Evolutionary conservation across 1,140 invertebrate genomes (phyloP).

Genomic region (Drosophila tsacasi): DNA sequence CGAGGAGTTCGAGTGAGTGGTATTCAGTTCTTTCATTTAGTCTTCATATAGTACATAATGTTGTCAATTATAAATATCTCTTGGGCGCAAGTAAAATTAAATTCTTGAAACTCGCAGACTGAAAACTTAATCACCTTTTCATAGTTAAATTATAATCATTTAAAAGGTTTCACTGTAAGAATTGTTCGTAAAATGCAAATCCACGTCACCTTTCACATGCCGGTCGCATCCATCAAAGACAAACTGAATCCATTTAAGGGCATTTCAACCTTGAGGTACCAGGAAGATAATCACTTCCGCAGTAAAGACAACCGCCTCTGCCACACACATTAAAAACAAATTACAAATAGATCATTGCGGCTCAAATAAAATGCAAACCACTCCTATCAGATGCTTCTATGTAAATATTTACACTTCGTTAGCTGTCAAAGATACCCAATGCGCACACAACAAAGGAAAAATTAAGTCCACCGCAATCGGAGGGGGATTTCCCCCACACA

Average conservation of each 20-base stretch:
- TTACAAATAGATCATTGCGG: conserved; percentile 52
- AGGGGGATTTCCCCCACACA: conserved; percentile 14
- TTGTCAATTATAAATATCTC: too few relatives aligned
- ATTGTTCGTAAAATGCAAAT: background rate
- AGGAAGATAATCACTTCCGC: conserved; percentile 18
- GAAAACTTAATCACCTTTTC: too few relatives aligned
- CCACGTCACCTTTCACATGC: conserved; percentile 3
- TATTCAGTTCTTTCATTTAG: background rate
- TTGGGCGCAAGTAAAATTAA: background rate
- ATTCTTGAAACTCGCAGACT: too few relatives aligned
- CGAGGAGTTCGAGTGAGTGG: background rate
- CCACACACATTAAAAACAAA: conserved; percentile 52
- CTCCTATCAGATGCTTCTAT: conserved; percentile 57
- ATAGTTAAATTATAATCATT: too few relatives aligned
- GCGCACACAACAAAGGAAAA: conserved; percentile 27
- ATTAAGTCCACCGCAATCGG: conserved; percentile 18
- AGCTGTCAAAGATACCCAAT: conserved; percentile 69
- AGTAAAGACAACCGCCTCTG: conserved; percentile 14
- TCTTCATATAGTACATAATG: background rate
- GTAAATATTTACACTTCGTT: conserved; percentile 81
- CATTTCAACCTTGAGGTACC: conserved; percentile 16
- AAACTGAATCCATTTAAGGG: conserved; percentile 10
- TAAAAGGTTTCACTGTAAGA: too few relatives aligned
- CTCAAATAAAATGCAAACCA: conserved; percentile 38
- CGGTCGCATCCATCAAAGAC: conserved; percentile 2